Evolutionary conservation across 2,888 invertebrate genomes (phyloP), one percentile per base, ranked within the genome.

Genomic region (Sclerodermus sp.): DNA sequence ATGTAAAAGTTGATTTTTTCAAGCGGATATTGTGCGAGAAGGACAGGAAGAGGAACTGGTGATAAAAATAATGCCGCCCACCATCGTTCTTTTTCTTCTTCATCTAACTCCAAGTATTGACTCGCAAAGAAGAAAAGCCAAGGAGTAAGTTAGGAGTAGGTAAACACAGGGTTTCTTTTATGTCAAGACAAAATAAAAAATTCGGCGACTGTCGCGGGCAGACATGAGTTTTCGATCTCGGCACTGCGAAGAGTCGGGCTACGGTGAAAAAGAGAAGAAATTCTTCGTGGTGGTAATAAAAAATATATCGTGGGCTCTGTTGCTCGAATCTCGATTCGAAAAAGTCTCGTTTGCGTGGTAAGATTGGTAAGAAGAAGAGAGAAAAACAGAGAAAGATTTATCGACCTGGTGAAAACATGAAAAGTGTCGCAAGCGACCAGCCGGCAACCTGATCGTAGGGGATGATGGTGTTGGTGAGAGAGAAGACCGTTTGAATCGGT

Each of bases 371-470:
- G 34, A 34, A 34, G 12, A 12, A 13, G 34, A 34, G 13, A 12
- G 34, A 12, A 34, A n/a, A 12, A 12, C 12, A 41, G 31, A 41
- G 51, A 51, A 58, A 57, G 63, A 63, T 63, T 63, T 63, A 63
- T 61, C 63, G 61, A 52, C 46, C 57, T 47, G 53, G 62, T 37
- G 63, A 55, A 57, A 61, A 63, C 63, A 61, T 59, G 63, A 57
- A 55, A 63, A 61, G 63, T 63, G 63, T 63, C 58, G 55, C 59
- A 59, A 47, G 45, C 61, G 56, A 51, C 51, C 49, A 54, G 47
- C 56, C 57, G 51, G 60, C 39, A 43, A 41, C 45, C 39, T 34
- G 34, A 34, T 34, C 13, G 23, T 23, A 23, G 8, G 23, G 23
- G 3, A 23, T 8, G 8, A 23, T 8, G 8, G 23, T 23, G 23